phyloP scores from a whole-genome alignment of 1,140 invertebrate species.

The Gryllus bimaculatus region DNA sequence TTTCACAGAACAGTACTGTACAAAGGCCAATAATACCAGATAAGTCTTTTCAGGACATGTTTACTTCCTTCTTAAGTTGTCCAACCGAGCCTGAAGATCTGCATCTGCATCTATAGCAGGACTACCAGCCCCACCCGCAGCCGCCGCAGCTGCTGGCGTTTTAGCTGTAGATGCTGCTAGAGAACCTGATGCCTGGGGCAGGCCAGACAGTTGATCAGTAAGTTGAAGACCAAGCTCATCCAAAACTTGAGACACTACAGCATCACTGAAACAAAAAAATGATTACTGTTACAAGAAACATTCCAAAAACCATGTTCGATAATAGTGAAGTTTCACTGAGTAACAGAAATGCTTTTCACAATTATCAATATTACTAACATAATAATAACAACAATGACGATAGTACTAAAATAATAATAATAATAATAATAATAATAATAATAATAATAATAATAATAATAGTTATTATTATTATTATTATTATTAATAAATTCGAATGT shows the following conservation, averaged over 20 bases:
- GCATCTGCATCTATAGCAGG: conserved; percentile 80
- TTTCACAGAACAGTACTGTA: not conserved
- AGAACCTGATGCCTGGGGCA: conserved; percentile 64
- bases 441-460: too few species aligned
- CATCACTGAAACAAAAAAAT: conserved; percentile 51
- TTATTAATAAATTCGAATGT: too few species aligned
- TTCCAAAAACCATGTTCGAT: too few species aligned
- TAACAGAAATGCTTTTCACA: too few species aligned
- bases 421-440: too few species aligned
- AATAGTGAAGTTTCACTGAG: too few species aligned
- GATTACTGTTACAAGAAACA: too few species aligned
- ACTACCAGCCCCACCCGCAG: conserved; percentile 41
- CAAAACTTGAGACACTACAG: conserved; percentile 85
- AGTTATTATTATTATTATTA: too few species aligned
- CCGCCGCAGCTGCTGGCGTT: conserved; percentile 44
- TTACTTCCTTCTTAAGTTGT: conserved; percentile 83
- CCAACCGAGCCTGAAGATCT: conserved; percentile 86
- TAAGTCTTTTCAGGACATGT: not conserved
- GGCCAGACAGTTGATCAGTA: conserved; percentile 73
- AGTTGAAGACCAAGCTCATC: conserved; percentile 95
- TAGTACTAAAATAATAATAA: too few species aligned
- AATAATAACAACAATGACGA: too few species aligned
- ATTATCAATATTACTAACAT: too few species aligned
- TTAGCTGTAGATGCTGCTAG: conserved; percentile 42
- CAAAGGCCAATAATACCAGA: not conserved